Conservation (phyloP, 2,113 vertebrate species). For the Limanda limanda region DNA sequence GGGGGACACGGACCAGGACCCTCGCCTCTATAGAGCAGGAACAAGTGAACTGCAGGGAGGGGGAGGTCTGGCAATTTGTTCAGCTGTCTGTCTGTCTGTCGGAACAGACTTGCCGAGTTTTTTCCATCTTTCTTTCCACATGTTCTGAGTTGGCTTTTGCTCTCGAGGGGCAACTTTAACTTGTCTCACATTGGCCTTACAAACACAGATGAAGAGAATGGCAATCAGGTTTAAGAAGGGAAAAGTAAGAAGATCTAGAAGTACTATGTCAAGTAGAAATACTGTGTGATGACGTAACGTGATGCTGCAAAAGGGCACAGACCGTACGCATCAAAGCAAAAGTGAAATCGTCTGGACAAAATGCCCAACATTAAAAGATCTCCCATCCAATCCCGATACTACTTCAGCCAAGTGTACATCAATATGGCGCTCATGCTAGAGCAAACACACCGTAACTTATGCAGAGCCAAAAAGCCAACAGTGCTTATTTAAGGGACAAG, state of each 20-base stretch:
- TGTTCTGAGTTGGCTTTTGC: conserved; percentile 50
- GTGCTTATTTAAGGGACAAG: conserved; percentile 71
- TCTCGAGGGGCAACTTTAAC: conserved; percentile 41
- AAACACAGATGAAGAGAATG: conserved; percentile 26
- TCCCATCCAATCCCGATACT: conserved; percentile 48
- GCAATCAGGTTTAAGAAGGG: conserved; percentile 7
- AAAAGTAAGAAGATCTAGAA: conserved; percentile 9
- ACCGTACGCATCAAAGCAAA: conserved; percentile 9
- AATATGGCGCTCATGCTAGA: conserved; percentile 66
- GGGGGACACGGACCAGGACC: conserved; percentile 70
- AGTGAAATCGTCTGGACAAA: conserved; percentile 57
- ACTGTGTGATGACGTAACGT: not conserved
- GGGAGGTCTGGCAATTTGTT: conserved; percentile 78
- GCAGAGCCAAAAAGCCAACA: conserved; percentile 79
- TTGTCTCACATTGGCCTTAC: conserved; percentile 10
- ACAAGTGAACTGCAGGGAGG: conserved; percentile 76
- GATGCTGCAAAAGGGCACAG: conserved; percentile 15
- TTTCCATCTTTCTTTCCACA: conserved; percentile 48
- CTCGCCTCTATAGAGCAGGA: conserved; percentile 67
- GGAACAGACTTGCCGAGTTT: conserved; percentile 39
- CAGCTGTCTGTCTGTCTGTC: conserved; percentile 74
- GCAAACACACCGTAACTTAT: conserved; percentile 70
- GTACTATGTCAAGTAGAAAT: not conserved
- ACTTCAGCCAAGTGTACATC: conserved; percentile 64
- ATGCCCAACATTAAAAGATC: conserved; percentile 52